phyloP scores from a whole-genome alignment of 2,888 invertebrate species.

The Amorpha juglandis region DNA sequence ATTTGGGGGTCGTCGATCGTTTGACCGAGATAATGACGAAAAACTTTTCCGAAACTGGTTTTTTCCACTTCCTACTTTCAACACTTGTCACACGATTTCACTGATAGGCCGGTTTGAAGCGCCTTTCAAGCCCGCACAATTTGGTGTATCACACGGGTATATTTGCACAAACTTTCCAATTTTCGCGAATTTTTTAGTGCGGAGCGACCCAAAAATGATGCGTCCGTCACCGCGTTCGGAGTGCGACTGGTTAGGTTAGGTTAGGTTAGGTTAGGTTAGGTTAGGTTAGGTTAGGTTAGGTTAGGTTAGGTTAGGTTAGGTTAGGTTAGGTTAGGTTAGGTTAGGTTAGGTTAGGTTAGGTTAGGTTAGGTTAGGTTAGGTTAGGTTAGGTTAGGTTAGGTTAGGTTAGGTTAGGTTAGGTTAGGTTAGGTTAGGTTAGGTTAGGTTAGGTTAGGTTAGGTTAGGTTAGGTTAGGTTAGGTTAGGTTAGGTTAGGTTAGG shows the following conservation, averaged over 20 bases:
- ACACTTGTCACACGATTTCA: too few species aligned
- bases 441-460: conserved; percentile 28
- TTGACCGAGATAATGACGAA: too few species aligned
- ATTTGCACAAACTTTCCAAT: too few species aligned
- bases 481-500: conserved; percentile 31
- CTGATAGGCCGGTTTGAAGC: too few species aligned
- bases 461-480: conserved; percentile 1
- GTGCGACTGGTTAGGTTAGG: conserved; percentile 33
- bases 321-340: conserved; percentile 29
- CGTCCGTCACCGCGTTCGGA: too few species aligned
- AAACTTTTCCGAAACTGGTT: too few species aligned
- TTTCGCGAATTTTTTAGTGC: too few species aligned
- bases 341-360: neutral
- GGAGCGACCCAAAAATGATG: too few species aligned
- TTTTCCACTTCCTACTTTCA: too few species aligned
- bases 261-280: conserved; percentile 41
- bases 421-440: conserved; percentile 30
- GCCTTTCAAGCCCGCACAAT: too few species aligned
- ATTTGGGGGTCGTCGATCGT: too few species aligned
- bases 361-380: conserved; percentile 30
- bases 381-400: conserved; percentile 27
- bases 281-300: conserved; percentile 40
- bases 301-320: conserved; percentile 37
- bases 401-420: conserved; percentile 1
- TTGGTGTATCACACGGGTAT: too few species aligned